Percentiles rank a stretch among this genome's conserved stretches.
Conservation (phyloP, 2,113 vertebrate species). For the Menidia beryllina region DNA sequence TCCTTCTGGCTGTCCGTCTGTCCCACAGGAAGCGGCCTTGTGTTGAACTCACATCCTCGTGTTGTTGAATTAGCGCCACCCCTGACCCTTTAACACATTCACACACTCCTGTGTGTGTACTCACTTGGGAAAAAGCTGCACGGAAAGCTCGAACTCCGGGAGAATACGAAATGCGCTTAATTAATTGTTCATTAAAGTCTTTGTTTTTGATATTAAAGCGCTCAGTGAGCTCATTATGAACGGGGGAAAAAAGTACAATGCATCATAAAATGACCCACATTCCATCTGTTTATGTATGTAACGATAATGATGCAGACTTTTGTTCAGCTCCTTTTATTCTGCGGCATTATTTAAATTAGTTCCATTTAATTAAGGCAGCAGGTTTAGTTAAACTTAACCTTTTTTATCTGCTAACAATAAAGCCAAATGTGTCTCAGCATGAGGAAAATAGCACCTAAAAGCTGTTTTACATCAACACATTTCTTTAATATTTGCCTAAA, state of each 20-base stretch:
- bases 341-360: no score
- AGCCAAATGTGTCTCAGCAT: no score
- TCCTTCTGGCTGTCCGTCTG: neutral
- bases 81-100: neutral
- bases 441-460: no score
- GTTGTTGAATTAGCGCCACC: conserved; percentile 46
- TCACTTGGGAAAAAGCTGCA: neutral
- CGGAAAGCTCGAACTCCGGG: neutral
- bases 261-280: neutral
- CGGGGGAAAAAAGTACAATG: neutral
- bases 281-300: neutral
- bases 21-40: conserved; percentile 62
- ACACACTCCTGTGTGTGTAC: neutral
- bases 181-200: neutral
- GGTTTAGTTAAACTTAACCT: no score
- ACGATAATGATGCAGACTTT: neutral
- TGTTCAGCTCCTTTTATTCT: neutral
- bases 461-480: no score
- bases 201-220: neutral
- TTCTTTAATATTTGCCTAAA: no score
- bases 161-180: neutral
- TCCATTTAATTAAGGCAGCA: no score
- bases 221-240: neutral
- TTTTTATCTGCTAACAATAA: no score
- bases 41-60: conserved; percentile 70